Evolutionary conservation across 2,113 vertebrate genomes (phyloP).

Genomic region (Channa argus): DNA sequence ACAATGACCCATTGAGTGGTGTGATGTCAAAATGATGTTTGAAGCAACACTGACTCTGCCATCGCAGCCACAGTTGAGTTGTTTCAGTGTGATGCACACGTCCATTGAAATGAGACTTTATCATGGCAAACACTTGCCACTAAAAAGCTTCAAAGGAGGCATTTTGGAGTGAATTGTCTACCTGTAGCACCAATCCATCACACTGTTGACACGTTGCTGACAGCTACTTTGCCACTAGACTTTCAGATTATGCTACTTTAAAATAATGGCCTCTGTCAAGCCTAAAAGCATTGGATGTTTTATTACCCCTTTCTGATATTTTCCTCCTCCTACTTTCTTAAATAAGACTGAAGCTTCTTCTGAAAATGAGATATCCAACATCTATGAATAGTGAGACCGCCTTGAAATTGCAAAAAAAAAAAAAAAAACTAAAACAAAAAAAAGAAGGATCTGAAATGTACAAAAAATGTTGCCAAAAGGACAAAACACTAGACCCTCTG

Average conservation of each 20-base stretch:
- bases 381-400: neutral
- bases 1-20: too few relatives aligned
- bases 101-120: slow-evolving; percentile 1
- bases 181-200: slow-evolving; percentile 56
- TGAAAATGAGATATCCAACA: neutral
- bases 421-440: too few relatives aligned
- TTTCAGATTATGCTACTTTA: slow-evolving; percentile 40
- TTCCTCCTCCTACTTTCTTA: neutral
- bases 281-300: slow-evolving; percentile 53
- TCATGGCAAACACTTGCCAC: slow-evolving; percentile 21
- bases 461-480: too few relatives aligned
- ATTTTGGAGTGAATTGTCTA: slow-evolving; percentile 20
- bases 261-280: slow-evolving; percentile 63
- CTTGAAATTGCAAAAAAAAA: neutral
- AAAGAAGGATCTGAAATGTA: too few relatives aligned
- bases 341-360: slow-evolving; percentile 6
- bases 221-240: slow-evolving; percentile 46
- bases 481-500: too few relatives aligned
- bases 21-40: neutral
- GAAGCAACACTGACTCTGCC: neutral
- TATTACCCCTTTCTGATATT: slow-evolving; percentile 31
- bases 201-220: slow-evolving; percentile 30
- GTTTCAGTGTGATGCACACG: neutral
- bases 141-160: slow-evolving; percentile 30
- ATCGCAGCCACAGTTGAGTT: neutral